Base-by-base conservation (phyloP, 2,797 vertebrate species). In the Amniataba percoides region DNA sequence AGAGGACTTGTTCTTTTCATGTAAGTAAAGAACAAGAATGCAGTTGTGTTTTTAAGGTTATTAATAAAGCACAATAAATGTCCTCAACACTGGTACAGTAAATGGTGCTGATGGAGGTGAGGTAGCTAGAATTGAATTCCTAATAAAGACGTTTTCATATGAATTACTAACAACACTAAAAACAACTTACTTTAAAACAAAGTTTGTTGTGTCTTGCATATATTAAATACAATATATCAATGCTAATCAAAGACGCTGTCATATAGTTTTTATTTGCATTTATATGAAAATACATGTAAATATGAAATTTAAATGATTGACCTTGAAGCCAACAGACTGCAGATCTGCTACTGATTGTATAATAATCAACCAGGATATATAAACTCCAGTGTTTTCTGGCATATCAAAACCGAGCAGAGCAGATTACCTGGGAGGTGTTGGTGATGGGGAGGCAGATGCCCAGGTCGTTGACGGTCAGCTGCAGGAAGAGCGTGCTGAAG, bases 391-490 rank as follows among this genome's bases (percentile, higher is more conserved):
- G 27, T 34, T 18, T 2, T 40, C 3, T 1, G 4, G 7, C 15
- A 36, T 16, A n/a, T 58, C 3, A 23, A 62, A 68, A 56, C 9
- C 5, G 6, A 64, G 21, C 18, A 6, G 0, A 27, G 60, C 16
- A 3, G 15, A 9, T 74, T 86, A 96, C 95, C 95, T 94, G 95
- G 36, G 95, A 87, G 0, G 93, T 27, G 85, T 92, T 97, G 77
- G 98, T 99, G 88, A 99, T 99, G 18, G 98, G 98, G 14, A 99
- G 94, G 72, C 98, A 99, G 89, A 99, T 99, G 49, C 98, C 98
- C 42, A 99, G 93, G 76, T 99, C 98, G 52, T 99, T 98, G 77
- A 99, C 98, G 4, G 98, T 99, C 60, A 99, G 95, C 66, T 99
- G 98, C 74, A 99, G 96, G 88, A 99, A 99, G 14, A 99, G 97